phyloP scores from a whole-genome alignment of 2,113 vertebrate species.

The Eleginops maclovinus region DNA sequence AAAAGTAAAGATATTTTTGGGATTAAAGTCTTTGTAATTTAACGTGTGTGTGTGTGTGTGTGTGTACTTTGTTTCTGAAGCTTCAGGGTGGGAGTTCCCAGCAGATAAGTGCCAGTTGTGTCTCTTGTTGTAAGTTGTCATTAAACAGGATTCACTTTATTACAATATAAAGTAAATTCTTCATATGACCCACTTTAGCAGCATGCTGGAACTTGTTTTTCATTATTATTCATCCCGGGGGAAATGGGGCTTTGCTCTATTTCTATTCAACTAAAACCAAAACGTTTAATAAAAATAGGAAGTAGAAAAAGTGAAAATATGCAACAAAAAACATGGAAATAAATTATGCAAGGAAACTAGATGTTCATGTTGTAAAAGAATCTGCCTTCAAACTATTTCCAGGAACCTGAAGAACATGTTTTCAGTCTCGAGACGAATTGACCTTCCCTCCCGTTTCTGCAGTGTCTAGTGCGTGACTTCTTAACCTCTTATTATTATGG shows the following conservation, averaged over 20 bases:
- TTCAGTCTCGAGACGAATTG: not conserved
- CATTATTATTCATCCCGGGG: too few species aligned
- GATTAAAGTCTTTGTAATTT: conserved; percentile 65
- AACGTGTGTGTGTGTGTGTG: conserved; percentile 32
- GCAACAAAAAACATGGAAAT: too few species aligned
- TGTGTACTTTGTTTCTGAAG: not conserved
- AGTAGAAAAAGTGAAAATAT: too few species aligned
- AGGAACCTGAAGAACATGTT: too few species aligned
- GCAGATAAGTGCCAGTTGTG: not conserved
- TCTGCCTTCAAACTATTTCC: too few species aligned
- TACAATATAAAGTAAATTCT: not conserved
- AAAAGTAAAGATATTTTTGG: conserved; percentile 62
- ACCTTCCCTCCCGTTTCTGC: not conserved
- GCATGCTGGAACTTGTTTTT: not conserved
- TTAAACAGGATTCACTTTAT: not conserved
- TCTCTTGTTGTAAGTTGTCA: not conserved
- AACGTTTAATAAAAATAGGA: too few species aligned
- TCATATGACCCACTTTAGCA: not conserved
- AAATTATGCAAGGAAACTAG: too few species aligned
- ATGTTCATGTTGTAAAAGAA: too few species aligned
- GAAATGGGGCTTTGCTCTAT: too few species aligned
- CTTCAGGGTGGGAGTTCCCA: not conserved
- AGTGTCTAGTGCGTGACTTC: too few species aligned
- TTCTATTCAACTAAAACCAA: too few species aligned
- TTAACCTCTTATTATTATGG: conserved; percentile 34